These are phyloP conservation scores for Tetrao urogallus DNA, from an alignment of 2,113 vertebrate genomes.

Conservation along the genomic window DNA sequence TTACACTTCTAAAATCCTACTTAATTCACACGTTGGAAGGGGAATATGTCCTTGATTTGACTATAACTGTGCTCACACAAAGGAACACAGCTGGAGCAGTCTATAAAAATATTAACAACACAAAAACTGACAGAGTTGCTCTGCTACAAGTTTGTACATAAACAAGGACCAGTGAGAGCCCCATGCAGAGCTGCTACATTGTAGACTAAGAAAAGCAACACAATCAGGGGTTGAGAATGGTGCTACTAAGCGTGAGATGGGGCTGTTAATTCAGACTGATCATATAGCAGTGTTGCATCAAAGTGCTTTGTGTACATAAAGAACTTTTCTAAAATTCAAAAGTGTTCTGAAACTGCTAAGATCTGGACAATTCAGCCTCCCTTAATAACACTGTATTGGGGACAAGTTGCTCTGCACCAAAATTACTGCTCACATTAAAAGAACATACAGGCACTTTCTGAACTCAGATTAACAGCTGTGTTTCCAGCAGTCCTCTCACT, in stretches of 20 bases:
- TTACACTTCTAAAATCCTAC: background rate
- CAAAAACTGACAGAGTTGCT: background rate
- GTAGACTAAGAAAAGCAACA: background rate
- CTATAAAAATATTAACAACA: background rate
- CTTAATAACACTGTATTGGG: background rate
- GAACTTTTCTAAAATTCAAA: background rate
- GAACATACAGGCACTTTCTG: background rate
- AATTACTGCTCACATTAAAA: background rate
- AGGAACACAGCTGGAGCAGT: background rate
- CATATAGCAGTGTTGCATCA: accelerated
- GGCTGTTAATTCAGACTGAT: background rate
- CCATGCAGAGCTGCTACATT: background rate
- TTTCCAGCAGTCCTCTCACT: background rate
- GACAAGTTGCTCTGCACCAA: background rate
- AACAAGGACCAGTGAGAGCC: background rate
- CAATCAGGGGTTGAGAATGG: background rate
- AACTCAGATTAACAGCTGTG: background rate
- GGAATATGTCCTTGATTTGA: background rate
- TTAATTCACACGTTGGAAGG: background rate
- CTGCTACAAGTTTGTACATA: background rate
- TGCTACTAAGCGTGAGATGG: background rate
- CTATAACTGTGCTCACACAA: background rate
- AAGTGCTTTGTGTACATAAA: background rate
- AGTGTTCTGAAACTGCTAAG: background rate
- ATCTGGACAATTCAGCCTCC: background rate